Evolutionary conservation across 2,113 vertebrate species (phyloP), one percentile per base, ranked within the genome.

Genomic region (Scomber japonicus): DNA sequence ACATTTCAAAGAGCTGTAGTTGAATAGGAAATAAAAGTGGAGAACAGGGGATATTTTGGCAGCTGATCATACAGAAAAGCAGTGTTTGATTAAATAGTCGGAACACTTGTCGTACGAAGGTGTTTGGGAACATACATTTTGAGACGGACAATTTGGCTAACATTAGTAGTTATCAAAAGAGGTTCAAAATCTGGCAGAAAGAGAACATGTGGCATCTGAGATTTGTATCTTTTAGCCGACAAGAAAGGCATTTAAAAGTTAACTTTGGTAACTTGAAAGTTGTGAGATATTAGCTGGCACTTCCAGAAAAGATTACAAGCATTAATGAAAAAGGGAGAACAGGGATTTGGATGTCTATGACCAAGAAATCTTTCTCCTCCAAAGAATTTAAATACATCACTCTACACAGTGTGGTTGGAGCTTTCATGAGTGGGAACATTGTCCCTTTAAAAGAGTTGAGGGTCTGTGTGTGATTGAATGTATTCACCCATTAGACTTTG

Each of bases 401-500:
- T 88, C 65, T 74, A 44, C 17, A 60, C 69, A 71, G 69, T 75
- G 73, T 77, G 83, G 80, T 85, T 71, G 82, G 31, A 61, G 76
- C 90, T 85, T 88, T 89, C 71, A 78, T 73, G 81, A 89, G 85
- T 83, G 75, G 74, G 73, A 80, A 86, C 83, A 92, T 84, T 94
- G 92, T 89, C 83, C 81, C 84, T 89, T 91, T 91, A 91, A 87
- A 88, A 89, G 87, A 91, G 87, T 86, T 71, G 90, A 86, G 89
- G 81, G 87, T 85, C 24, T 89, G 86, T 85, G 88, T 90, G 88
- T 89, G 91, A 94, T 92, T 92, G 91, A 93, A 92, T 88, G 88
- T 89, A 93, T 93, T 93, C 91, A 91, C 85, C 91, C 90, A 93
- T 93, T 93, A 91, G 90, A 92, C 85, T 91, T 88, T 89, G 88